phyloP scores from a whole-genome alignment of 1,140 invertebrate genomes.

The Drosophila sulfurigaster region DNA sequence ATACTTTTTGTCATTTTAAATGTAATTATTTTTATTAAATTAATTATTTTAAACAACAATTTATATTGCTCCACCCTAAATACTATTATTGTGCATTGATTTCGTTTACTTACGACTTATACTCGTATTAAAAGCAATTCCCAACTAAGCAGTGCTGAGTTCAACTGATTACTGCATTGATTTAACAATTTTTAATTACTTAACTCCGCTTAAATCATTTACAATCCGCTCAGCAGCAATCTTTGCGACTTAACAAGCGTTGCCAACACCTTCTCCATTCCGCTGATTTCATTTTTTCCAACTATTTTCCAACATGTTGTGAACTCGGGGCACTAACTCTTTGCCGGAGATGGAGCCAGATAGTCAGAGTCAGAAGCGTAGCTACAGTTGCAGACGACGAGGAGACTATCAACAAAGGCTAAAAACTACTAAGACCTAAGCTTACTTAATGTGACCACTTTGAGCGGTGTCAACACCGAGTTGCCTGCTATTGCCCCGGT shows the following conservation, averaged over 20 bases:
- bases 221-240: conserved; percentile 5
- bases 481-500: conserved; percentile 12
- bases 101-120: conserved; percentile 8
- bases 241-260: conserved; percentile 9
- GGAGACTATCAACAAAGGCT: conserved; percentile 55
- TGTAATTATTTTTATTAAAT: too few species aligned
- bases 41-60: too few species aligned
- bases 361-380: conserved; percentile 8
- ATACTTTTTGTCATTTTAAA: too few species aligned
- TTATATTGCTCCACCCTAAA: too few species aligned
- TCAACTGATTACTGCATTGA: conserved; percentile 16
- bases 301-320: conserved; percentile 22
- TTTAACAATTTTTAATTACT: conserved; percentile 21
- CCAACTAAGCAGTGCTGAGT: neutral
- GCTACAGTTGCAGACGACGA: conserved; percentile 10
- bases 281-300: conserved; percentile 15
- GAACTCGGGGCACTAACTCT: neutral
- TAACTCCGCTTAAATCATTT: conserved; percentile 13
- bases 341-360: conserved; percentile 31
- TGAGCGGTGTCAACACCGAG: conserved; percentile 67
- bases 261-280: conserved; percentile 11
- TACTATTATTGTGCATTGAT: neutral
- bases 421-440: conserved; percentile 78
- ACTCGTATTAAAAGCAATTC: neutral
- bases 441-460: conserved; percentile 82